Evolutionary conservation across 2,113 vertebrate species (phyloP).

Genomic region (Rhombomys opimus): DNA sequence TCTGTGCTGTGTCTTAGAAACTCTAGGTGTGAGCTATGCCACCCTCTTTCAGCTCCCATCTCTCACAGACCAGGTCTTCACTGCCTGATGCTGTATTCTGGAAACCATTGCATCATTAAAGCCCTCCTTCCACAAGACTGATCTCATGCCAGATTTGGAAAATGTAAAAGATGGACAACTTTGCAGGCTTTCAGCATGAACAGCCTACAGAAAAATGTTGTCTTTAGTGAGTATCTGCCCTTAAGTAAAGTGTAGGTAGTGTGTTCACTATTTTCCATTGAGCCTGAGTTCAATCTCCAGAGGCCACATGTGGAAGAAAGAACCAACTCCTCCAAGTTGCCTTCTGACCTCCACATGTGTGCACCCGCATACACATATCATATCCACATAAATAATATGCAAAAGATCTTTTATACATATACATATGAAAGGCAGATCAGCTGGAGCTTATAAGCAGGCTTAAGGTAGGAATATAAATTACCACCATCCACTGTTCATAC

Average conservation of each 20-base stretch:
- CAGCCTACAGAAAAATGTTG: not conserved
- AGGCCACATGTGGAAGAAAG: not conserved
- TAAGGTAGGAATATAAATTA: not conserved
- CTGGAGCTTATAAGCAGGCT: conserved; percentile 6
- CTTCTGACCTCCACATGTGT: not conserved
- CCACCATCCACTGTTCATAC: not conserved
- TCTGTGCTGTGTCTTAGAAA: not conserved
- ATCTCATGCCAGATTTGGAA: conserved; percentile 27
- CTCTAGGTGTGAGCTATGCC: not conserved
- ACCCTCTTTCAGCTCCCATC: not conserved
- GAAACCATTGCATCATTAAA: conserved; percentile 6
- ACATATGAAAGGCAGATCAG: not conserved
- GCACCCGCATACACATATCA: not conserved
- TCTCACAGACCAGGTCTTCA: not conserved
- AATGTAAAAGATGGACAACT: not conserved
- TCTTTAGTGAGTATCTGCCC: not conserved
- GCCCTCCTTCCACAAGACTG: not conserved
- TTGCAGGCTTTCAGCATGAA: not conserved
- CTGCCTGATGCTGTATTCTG: not conserved
- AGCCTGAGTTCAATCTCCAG: not conserved
- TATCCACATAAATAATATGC: not conserved
- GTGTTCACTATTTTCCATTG: not conserved
- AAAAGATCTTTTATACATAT: not conserved
- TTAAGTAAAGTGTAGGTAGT: not conserved
- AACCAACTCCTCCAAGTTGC: no score